Evolutionary conservation across 2,888 invertebrate genomes (phyloP), one percentile per base, ranked within the genome.

Genomic region (Drepanosiphum platanoidis): DNA sequence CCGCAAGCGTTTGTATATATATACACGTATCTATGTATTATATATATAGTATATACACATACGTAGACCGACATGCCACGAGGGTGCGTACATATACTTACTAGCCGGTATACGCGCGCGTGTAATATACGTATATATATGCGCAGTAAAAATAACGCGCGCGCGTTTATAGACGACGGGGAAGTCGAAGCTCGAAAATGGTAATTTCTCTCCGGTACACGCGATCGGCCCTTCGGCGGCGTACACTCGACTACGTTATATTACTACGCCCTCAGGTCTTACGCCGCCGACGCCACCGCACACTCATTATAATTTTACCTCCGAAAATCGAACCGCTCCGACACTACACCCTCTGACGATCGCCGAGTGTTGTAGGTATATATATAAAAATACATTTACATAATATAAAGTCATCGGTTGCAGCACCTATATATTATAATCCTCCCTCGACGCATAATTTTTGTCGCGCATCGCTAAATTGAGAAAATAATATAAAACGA

Each of bases 211-310:
- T 52, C 4, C 46, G 68, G 42, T 52, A n/a, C n/a, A 27, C 15
- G 13, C 32, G 39, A 46, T 27, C 13, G 58, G n/a, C 36, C 39
- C 13, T 7, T 15, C 27, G n/a, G 22, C 15, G 27, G 27, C 2
- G 18, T 68, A 9, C 70, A 15, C 46, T 30, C 42, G 46, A 46
- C 72, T 46, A 27, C 22, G 22, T 13, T 27, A 18, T n/a, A 27
- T 32, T 32, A n/a, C n/a, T n/a, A 46, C 36, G 71, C 71, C 72
- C 72, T 64, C 72, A 15, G 72, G 58, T 82, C 82, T 82, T 82
- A 80, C 42, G 22, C 72, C 30, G n/a, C 18, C 72, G 4, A 27
- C 72, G 36, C 42, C 68, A n/a, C 66, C 79, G 39, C 52, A 32
- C 18, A 27, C 30, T 46, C 79, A 22, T 68, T 52, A 52, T 80